phyloP scores from a whole-genome alignment of 2,888 invertebrate species.

The Hetaerina titia region DNA sequence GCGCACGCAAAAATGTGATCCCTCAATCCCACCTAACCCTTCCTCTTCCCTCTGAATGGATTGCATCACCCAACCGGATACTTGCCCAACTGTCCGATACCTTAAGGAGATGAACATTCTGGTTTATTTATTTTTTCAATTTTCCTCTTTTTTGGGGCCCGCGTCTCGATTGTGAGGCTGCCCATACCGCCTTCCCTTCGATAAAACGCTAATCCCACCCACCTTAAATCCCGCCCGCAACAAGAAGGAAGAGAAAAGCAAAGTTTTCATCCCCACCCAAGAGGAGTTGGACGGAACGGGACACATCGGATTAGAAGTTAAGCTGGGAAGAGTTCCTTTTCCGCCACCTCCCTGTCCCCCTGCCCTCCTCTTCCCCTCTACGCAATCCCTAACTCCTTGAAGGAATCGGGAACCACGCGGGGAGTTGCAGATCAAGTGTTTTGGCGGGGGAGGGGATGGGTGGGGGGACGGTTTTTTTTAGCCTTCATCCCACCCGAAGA shows the following conservation, averaged over 20 bases:
- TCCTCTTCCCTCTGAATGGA: background rate
- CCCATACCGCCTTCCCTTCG: background rate
- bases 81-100: background rate
- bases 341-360: too few relatives aligned
- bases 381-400: background rate
- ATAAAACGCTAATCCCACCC: constrained; percentile 21
- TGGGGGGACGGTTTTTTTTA: background rate
- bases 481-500: background rate
- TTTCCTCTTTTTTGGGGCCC: background rate
- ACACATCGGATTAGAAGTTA: background rate
- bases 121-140: background rate
- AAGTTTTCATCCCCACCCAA: background rate
- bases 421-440: background rate
- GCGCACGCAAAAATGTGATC: too few relatives aligned
- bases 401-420: background rate
- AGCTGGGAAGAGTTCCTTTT: background rate
- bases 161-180: too few relatives aligned
- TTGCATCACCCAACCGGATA: background rate
- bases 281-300: background rate
- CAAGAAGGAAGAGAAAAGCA: background rate
- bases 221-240: background rate
- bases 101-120: background rate
- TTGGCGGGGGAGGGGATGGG: background rate
- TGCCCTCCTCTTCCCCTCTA: too few relatives aligned
- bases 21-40: too few relatives aligned